A percentile compares a stretch with the other conserved stretches of the same genome.
phyloP scores from a whole-genome alignment of 2,797 vertebrate species.

The Callimico goeldii region DNA sequence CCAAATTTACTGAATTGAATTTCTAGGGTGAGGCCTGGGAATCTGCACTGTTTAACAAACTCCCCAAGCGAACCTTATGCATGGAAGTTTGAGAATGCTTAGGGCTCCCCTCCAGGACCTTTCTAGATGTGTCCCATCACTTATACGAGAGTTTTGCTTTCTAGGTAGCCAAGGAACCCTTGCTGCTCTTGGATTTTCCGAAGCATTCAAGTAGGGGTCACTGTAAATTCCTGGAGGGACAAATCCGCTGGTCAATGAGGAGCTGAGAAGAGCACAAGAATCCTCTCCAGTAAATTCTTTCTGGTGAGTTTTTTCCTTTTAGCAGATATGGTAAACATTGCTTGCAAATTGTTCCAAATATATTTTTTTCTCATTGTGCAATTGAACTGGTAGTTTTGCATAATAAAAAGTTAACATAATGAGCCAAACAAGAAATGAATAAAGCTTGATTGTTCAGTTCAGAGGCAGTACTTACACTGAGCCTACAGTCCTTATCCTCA shows the following conservation, averaged over 20 bases:
- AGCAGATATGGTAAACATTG: background rate
- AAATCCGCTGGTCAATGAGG: background rate
- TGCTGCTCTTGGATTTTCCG: background rate
- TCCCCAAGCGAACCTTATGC: background rate
- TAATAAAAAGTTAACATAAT: conserved; percentile 57
- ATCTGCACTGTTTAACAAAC: background rate
- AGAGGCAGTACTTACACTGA: background rate
- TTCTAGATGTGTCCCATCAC: background rate
- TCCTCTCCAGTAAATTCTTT: background rate
- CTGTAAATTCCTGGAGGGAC: background rate
- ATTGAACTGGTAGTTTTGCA: conserved; percentile 43
- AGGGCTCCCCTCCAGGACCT: background rate
- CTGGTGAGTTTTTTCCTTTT: background rate
- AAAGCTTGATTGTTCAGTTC: conserved; percentile 50
- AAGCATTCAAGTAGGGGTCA: background rate
- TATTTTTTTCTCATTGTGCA: background rate
- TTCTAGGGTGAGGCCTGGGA: background rate
- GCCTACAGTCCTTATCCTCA: background rate
- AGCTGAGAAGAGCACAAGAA: background rate
- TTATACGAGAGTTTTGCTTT: background rate
- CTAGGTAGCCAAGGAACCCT: background rate
- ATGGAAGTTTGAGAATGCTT: background rate
- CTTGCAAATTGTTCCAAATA: background rate
- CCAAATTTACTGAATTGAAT: background rate
- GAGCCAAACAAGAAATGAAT: conserved; percentile 36